Base-by-base conservation (phyloP, 1,140 invertebrate species). In the Himalopsyche phryganea region DNA sequence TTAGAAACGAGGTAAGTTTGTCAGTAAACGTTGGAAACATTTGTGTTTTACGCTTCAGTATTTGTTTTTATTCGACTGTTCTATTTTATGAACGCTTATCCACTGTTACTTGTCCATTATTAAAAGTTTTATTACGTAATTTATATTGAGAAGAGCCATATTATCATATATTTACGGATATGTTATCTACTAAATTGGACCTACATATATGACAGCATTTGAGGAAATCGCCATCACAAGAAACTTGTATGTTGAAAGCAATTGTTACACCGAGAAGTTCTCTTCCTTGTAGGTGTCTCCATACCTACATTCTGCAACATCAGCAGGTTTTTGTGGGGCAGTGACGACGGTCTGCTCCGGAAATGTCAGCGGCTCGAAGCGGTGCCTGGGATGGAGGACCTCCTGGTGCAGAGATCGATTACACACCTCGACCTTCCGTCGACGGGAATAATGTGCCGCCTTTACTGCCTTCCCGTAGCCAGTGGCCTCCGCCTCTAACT, bases 281-380 rank as follows among this genome's bases (percentile, higher is more conserved):
- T 78, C 77, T 74, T 78, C 72, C 75, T 77, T 77, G 75, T 78
- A 78, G 76, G 76, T 77, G 76, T 76, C 71, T 71, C 71, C 74
- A 71, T 74, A 77, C 75, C 76, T 77, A 77, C 74, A 76, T 72
- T 75, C 74, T 72, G 73, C 73, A 66, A 68, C 74, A 76, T 17
- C 36, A 17, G 47, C 74, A 75, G 49, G 41, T 58, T 51, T 51
- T 75, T 76, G 74, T 71, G 71, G 73, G 69, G 70, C 69, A 68
- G 68, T 68, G 70, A 60, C 59, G 67, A 61, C 70, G 69, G 74
- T 67, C 72, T 77, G 77, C 75, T 73, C 74, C 67, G 69, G 69
- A 61, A 67, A 68, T 58, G 65, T n/a, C n/a, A n/a, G 60, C 58
- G 71, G 69, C 63, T 28, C 28, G 35, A 23, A 50, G 35, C 38